Evolutionary conservation across 2,888 invertebrate species (phyloP).

Genomic region (Teleiodes luculella): DNA sequence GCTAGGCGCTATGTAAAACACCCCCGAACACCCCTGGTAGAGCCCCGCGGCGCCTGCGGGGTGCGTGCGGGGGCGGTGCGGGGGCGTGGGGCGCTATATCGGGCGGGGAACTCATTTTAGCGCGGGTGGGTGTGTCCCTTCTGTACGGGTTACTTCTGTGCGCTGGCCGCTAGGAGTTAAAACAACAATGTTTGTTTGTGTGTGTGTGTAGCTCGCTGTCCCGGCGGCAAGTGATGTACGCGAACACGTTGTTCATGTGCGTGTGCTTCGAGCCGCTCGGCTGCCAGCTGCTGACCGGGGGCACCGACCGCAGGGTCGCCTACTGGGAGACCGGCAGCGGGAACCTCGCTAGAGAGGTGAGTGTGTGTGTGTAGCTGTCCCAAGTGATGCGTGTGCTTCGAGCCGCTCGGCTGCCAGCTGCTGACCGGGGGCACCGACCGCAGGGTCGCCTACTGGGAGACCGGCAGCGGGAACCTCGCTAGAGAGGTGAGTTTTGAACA

Average conservation of each 20-base stretch:
- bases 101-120: no score
- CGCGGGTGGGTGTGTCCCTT: no score
- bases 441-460: constrained; percentile 94
- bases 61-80: no score
- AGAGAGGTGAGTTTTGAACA: constrained; percentile 79
- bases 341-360: constrained; percentile 85
- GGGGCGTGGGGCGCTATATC: no score
- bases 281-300: constrained; percentile 89
- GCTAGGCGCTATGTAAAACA: no score
- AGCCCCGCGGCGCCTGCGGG: no score
- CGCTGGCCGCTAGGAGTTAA: not conserved
- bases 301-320: constrained; percentile 90
- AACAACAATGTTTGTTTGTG: not conserved
- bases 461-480: constrained; percentile 88
- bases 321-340: constrained; percentile 96
- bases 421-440: constrained; percentile 92
- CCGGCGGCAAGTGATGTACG: constrained; percentile 90
- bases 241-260: constrained; percentile 90
- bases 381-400: constrained; percentile 81
- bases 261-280: constrained; percentile 85
- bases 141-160: no score
- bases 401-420: constrained; percentile 86
- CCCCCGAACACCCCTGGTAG: no score
- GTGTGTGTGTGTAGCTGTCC: no score
- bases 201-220: constrained; percentile 77